Evolutionary conservation across 53 echinoderm and acorn worm species (phyloP).

Genomic region (Astropecten irregularis): DNA sequence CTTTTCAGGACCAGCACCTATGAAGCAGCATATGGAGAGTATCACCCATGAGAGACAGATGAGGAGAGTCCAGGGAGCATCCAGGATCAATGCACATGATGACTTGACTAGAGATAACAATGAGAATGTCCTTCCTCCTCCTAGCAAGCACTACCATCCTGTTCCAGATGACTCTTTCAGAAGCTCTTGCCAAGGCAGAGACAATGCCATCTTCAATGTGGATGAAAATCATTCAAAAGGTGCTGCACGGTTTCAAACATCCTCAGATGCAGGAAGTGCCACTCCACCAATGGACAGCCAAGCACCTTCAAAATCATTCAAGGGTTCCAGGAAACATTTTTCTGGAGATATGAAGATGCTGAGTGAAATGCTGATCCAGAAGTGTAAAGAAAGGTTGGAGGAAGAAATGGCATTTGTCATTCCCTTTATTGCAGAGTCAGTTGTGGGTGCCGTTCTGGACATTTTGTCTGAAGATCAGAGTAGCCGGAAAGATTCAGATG

Average conservation of each 20-base stretch:
- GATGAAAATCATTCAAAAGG: no score
- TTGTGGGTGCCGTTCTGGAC: conserved; percentile 16
- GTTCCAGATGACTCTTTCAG: no score
- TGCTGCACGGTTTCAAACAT: no score
- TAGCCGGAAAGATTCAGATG: neutral
- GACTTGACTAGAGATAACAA: neutral
- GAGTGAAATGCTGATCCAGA: neutral
- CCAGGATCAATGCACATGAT: neutral
- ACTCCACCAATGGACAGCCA: no score
- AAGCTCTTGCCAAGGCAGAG: no score
- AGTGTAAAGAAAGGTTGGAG: conserved; percentile 19
- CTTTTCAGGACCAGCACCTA: conserved; percentile 51
- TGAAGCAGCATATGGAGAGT: conserved; percentile 51
- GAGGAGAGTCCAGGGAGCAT: neutral
- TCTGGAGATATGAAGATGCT: neutral
- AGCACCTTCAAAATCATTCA: no score
- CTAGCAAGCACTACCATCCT: no score
- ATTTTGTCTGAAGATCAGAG: neutral
- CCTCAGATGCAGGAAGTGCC: no score
- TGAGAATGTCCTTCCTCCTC: neutral
- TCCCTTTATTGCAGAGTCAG: conserved; percentile 25
- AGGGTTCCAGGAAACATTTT: neutral
- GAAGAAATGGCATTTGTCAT: conserved; percentile 2
- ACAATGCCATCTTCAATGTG: no score
- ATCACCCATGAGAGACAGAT: conserved; percentile 11